Conservation (phyloP, 2,113 vertebrate genomes). For the Mesocricetus auratus region DNA sequence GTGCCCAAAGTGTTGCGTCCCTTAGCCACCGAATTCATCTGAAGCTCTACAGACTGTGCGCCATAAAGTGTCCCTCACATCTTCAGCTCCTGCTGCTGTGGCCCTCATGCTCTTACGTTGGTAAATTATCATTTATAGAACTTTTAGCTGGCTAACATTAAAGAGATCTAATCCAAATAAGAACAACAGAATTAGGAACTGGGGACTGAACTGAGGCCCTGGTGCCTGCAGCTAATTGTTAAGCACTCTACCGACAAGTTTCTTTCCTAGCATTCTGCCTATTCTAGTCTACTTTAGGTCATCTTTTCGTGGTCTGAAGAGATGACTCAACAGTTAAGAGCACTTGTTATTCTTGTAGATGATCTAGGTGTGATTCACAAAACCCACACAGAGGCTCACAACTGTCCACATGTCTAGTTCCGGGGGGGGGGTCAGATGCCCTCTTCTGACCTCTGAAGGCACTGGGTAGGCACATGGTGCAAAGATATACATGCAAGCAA, state of each 20-base stretch:
- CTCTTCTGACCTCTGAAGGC: neutral
- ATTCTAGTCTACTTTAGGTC: neutral
- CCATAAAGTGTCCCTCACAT: constrained; percentile 55
- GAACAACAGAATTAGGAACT: neutral
- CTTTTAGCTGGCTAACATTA: constrained; percentile 23
- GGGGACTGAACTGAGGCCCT: too few species aligned
- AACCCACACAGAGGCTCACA: neutral
- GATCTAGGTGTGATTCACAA: neutral
- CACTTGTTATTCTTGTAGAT: neutral
- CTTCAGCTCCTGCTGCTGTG: neutral
- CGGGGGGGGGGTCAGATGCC: neutral
- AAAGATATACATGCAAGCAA: neutral
- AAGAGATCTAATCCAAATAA: constrained; percentile 15
- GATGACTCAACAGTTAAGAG: neutral
- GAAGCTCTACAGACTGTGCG: constrained; percentile 44
- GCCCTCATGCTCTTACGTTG: neutral
- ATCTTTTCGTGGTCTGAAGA: neutral
- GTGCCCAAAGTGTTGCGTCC: constrained; percentile 59
- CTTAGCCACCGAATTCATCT: constrained; percentile 34
- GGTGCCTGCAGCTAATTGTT: too few species aligned
- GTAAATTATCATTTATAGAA: neutral
- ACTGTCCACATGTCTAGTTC: neutral
- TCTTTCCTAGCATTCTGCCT: neutral
- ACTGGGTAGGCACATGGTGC: neutral
- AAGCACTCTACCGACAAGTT: neutral